Conservation (phyloP, 2,888 invertebrate species). For the Drosophila meridionalis region DNA sequence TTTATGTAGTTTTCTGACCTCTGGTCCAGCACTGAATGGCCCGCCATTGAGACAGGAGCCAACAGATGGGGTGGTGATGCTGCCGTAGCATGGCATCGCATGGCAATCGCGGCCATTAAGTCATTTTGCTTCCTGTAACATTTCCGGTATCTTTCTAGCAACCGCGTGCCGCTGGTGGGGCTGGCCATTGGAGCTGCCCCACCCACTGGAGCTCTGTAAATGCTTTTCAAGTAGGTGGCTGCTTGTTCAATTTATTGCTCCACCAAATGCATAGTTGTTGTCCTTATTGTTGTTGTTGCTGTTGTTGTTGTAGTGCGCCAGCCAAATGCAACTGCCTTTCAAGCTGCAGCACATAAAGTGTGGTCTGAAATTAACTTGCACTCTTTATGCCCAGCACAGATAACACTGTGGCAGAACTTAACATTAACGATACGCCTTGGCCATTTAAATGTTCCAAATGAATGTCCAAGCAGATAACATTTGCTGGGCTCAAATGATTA, state of each 20-base stretch:
- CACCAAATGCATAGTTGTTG: constrained; percentile 63
- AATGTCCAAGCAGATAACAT: constrained; percentile 7
- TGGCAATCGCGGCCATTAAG: constrained; percentile 78
- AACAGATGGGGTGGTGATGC: constrained; percentile 11
- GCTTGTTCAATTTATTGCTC: constrained; percentile 72
- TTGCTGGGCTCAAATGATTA: constrained; percentile 1
- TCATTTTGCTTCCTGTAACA: constrained; percentile 78
- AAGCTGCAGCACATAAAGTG: constrained; percentile 65
- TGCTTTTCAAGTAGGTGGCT: constrained; percentile 75
- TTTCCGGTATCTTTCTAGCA: constrained; percentile 79
- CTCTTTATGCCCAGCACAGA: constrained; percentile 48
- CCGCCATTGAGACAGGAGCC: constrained; percentile 14
- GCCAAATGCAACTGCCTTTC: constrained; percentile 50
- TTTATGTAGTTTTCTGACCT: constrained; percentile 60
- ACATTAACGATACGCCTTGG: constrained; percentile 34
- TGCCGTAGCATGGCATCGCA: constrained; percentile 52
- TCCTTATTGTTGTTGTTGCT: constrained; percentile 15
- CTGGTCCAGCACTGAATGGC: constrained; percentile 65
- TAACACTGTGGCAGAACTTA: constrained; percentile 45
- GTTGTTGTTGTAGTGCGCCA: constrained; percentile 14
- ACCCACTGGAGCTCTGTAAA: constrained; percentile 44
- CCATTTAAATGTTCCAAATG: constrained; percentile 6
- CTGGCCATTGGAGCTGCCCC: constrained; percentile 12
- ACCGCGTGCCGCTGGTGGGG: constrained; percentile 38
- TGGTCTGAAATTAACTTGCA: constrained; percentile 65